phyloP scores from a whole-genome alignment of 2,797 vertebrate genomes.

The Geotrypetes seraphini region DNA sequence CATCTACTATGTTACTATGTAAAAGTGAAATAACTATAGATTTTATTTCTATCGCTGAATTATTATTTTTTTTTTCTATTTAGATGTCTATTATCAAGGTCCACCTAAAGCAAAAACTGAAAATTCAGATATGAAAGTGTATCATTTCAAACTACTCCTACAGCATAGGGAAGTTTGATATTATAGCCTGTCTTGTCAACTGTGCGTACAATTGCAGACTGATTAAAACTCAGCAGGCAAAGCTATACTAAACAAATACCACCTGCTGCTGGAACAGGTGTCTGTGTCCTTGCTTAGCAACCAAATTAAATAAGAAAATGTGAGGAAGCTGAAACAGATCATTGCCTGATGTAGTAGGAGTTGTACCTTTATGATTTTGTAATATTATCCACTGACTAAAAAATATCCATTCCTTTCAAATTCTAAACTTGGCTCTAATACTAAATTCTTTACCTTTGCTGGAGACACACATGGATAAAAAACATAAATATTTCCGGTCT shows the following conservation, averaged over 20 bases:
- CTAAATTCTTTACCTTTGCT: too few species aligned
- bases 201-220: constrained; percentile 52
- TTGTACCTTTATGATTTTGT: constrained; percentile 29
- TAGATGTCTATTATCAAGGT: too few species aligned
- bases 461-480: too few species aligned
- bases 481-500: too few species aligned
- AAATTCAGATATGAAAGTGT: too few species aligned
- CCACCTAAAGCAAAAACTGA: too few species aligned
- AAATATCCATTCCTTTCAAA: constrained; percentile 15
- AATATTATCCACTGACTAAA: constrained; percentile 47
- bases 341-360: constrained; percentile 33
- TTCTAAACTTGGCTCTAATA: too few species aligned
- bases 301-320: constrained; percentile 44
- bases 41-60: too few species aligned
- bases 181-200: constrained; percentile 40
- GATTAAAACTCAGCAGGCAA: constrained; percentile 64
- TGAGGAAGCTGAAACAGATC: constrained; percentile 35
- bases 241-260: constrained; percentile 61
- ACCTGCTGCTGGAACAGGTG: constrained; percentile 64
- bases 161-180: constrained; percentile 32
- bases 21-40: too few species aligned
- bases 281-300: constrained; percentile 57
- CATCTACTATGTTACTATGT: too few species aligned
- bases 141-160: too few species aligned
- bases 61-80: too few species aligned